These are phyloP conservation scores for Nesospiza acunhae DNA, from an alignment of 2,113 vertebrate genomes.

Conservation along the genomic window DNA sequence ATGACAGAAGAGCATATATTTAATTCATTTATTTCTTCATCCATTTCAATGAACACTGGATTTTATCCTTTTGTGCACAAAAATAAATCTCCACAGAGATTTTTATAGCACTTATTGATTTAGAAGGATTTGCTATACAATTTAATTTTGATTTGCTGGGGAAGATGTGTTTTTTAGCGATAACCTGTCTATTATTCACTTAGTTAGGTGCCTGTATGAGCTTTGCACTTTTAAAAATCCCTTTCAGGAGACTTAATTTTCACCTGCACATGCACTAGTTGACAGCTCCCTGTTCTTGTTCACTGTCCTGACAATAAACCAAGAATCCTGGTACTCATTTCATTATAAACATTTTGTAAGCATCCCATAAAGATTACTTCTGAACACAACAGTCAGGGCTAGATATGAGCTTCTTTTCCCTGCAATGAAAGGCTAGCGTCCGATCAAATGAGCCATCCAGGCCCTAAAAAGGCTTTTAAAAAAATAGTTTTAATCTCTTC, in stretches of 20 bases:
- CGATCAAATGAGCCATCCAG: conserved; percentile 53
- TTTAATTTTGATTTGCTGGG: conserved; percentile 7
- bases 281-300: neutral
- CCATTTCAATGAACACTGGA: neutral
- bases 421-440: conserved; percentile 17
- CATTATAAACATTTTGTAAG: conserved; percentile 21
- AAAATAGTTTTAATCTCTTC: conserved; percentile 57
- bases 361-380: conserved; percentile 25
- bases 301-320: neutral
- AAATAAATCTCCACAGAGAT: neutral
- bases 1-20: neutral
- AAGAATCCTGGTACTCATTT: neutral
- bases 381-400: neutral
- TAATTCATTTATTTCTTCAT: conserved; percentile 1
- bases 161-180: neutral
- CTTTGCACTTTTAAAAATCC: neutral
- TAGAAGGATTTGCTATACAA: neutral
- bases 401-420: neutral
- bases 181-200: conserved; percentile 2
- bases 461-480: conserved; percentile 39
- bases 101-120: conserved; percentile 24
- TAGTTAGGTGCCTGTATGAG: neutral
- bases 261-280: neutral
- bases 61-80: conserved; percentile 30
- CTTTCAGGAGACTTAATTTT: conserved; percentile 28